Evolutionary conservation across 1,140 invertebrate genomes (phyloP), one percentile per base, ranked within the genome.

Genomic region (Drusus annulatus): DNA sequence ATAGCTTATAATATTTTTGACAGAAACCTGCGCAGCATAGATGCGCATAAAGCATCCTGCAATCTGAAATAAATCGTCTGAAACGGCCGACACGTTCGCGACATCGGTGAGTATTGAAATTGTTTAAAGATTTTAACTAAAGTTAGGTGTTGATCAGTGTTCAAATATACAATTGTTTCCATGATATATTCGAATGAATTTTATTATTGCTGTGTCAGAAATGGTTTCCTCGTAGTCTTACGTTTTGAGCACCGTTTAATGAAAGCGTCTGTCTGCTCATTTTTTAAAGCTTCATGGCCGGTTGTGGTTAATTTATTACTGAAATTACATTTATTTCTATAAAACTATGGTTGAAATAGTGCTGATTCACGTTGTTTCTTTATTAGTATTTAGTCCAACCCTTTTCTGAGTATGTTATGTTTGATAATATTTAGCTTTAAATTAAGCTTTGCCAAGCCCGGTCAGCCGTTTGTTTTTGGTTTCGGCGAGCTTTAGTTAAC

Each of bases 21-120:
- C 73, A 76, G 73, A 76, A 76, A 45, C 73, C 58, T 76, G 73
- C 73, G 73, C 73, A 76, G 73, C 45, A 19, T 36, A 76, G 73
- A 58, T 60, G 73, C 73, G 51, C 73, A 45, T 6, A n/a, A 21
- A 21, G n/a, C 56, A 58, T 76, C 73, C 52, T 19, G 52, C 73
- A 60, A 76, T 76, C 73, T 58, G 52, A 76, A 76, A 76, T 76
- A 63, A 63, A 23, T 63, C 28, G 60, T 63, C 19, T 63, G 60
- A 63, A 63, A 31, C 75, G 75, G 75, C 75, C 75, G 60, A 58
- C 75, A 77, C 75, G 56, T 65, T 77, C 60, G 75, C 28, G 21
- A 21, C n/a, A 65, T 58, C 75, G 75, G 75, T 77, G 50, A 51
- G 75, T 77, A 31, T 62, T 31, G 36, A 69, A 69, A 45, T 45